Percentiles rank a stretch among this genome's conserved stretches.
phyloP scores from a whole-genome alignment of 23 tunicate species.

The Phallusia fumigata region DNA sequence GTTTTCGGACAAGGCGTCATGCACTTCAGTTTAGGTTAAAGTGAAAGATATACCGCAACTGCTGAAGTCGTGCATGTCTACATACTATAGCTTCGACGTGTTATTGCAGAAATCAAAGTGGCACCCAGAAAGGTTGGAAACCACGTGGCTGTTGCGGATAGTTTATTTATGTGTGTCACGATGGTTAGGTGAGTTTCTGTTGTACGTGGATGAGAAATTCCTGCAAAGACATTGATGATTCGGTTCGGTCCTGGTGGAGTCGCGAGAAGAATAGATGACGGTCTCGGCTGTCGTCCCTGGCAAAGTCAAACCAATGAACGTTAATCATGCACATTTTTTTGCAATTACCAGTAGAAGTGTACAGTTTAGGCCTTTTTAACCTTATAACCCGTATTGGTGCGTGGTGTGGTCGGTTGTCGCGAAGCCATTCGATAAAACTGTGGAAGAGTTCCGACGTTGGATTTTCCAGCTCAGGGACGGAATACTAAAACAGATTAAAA shows the following conservation, averaged over 20 bases:
- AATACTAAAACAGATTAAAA: constrained; percentile 38
- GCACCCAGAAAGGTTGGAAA: neutral
- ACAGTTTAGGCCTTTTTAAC: neutral
- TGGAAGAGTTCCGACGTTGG: constrained; percentile 61
- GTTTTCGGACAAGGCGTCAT: neutral
- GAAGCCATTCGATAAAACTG: constrained; percentile 67
- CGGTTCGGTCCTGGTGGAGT: constrained; percentile 70
- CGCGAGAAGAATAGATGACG: constrained; percentile 44
- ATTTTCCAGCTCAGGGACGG: constrained; percentile 73
- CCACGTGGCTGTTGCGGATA: neutral
- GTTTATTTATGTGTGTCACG: neutral
- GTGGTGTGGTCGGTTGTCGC: constrained; percentile 80
- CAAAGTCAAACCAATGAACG: neutral
- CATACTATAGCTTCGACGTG: too few species aligned
- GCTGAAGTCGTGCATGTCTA: too few species aligned
- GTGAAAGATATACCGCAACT: too few species aligned
- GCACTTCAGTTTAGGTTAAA: neutral
- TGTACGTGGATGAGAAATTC: constrained; percentile 74
- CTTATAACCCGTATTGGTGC: constrained; percentile 83
- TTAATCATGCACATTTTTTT: neutral
- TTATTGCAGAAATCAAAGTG: too few species aligned
- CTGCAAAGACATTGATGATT: constrained; percentile 66
- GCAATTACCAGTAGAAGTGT: neutral
- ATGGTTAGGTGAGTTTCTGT: constrained; percentile 44
- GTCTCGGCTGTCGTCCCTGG: constrained; percentile 87